Base-by-base conservation (phyloP, 2,888 invertebrate species). In the Hydrotaea cyrtoneurina region DNA sequence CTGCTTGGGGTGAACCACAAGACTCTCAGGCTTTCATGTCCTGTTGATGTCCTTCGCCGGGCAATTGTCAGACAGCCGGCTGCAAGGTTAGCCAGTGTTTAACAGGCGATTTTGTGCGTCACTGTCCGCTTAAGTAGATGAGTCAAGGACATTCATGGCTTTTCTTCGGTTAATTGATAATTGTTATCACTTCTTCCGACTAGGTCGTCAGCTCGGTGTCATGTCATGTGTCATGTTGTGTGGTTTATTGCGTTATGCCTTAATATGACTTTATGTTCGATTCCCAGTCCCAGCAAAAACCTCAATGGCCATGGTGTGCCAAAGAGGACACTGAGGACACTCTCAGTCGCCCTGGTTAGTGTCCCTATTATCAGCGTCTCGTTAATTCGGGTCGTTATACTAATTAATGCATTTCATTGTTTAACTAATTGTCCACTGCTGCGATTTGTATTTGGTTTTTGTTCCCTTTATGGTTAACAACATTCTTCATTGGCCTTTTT, bases 321-420 rank as follows among this genome's bases (percentile, higher is more conserved):
- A 39, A 46, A 62, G 57, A 39, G n/a, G 7, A 39, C 39, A 26
- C 66, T 1, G 5, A 17, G 59, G n/a, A n/a, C 62, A 46, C 59
- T 50, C 2, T 15, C 13, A 69, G 43, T 1, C 39, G 5, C n/a
- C 43, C 39, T 43, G n/a, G 36, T 21, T 15, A 23, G 21, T 39
- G 57, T 43, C 23, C 8, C 43, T 17, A 43, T 4, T 5, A 21
- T 71, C 72, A 46, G 43, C 69, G 50, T 82, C n/a, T n/a, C 83
- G 82, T 86, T 88, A 88, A 89, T 89, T 89, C 89, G 89, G 89
- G 88, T 88, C 89, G 89, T 87, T 87, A 88, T 87, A 89, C 89
- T 87, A 88, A 90, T 91, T 89, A 90, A 89, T 89, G 88, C 75
- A 82, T 82, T 84, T 76, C 86, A 84, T 82, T 82, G 80, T 78